Conservation (phyloP, 2,888 invertebrate genomes). For the Rhaphigaster nebulosa region DNA sequence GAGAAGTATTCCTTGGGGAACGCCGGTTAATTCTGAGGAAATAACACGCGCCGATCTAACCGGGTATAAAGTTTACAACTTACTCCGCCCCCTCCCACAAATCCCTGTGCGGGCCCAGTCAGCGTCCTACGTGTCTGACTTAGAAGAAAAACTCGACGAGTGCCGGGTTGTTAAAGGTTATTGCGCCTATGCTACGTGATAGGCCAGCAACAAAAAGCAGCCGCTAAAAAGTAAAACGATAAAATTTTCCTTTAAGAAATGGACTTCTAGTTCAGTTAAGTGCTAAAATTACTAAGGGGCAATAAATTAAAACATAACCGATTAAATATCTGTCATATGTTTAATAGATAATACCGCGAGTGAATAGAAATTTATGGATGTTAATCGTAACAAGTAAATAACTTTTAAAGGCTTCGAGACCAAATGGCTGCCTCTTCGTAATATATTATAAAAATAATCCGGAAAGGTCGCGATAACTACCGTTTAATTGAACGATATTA, state of each 20-base stretch:
- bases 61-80: conserved; percentile 41
- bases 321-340: too few relatives aligned
- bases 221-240: background rate
- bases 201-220: background rate
- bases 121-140: background rate
- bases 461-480: too few relatives aligned
- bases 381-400: too few relatives aligned
- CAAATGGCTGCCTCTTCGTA: too few relatives aligned
- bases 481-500: too few relatives aligned
- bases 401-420: too few relatives aligned
- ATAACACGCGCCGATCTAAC: conserved; percentile 4
- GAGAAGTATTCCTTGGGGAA: conserved; percentile 15
- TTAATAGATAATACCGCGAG: too few relatives aligned
- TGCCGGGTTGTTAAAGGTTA: background rate
- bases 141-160: conserved; percentile 20
- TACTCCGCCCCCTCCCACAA: background rate
- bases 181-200: background rate
- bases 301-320: background rate
- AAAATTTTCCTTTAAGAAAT: background rate
- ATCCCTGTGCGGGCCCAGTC: conserved; percentile 28
- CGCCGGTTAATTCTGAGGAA: background rate
- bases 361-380: too few relatives aligned
- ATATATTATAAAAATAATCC: too few relatives aligned
- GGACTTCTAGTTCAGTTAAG: background rate
- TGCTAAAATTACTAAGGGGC: background rate